A percentile compares a stretch with the other conserved stretches of the same genome.
Conservation (phyloP, 2,888 invertebrate species). For the Eurytoma californica region DNA sequence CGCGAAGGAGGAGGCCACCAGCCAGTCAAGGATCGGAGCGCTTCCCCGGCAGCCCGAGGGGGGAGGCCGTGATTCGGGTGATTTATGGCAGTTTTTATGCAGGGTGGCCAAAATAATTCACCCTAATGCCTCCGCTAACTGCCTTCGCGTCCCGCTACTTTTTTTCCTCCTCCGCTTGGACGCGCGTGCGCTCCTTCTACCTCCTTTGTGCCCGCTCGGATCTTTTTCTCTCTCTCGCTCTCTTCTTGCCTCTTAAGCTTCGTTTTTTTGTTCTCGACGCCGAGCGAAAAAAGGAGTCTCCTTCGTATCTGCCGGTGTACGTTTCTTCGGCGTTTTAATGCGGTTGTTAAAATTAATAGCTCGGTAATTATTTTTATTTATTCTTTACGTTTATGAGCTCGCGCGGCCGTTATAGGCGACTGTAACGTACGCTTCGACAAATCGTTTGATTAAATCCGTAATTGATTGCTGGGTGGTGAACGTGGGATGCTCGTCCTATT, state of each 20-base stretch:
- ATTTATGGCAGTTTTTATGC: constrained; percentile 72
- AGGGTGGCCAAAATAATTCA: constrained; percentile 72
- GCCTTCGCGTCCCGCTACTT: constrained; percentile 64
- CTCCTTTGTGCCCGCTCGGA: background rate
- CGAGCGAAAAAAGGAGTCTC: background rate
- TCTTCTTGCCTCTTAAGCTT: background rate
- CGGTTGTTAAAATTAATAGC: constrained; percentile 23
- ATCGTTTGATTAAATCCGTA: background rate
- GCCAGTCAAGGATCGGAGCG: constrained; percentile 51
- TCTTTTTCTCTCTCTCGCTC: background rate
- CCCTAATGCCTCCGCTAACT: constrained; percentile 73
- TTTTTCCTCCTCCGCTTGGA: constrained; percentile 45
- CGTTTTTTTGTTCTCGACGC: background rate
- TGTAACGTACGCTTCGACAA: background rate
- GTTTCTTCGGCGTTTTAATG: constrained; percentile 15
- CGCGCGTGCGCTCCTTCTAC: background rate
- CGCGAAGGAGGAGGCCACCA: background rate
- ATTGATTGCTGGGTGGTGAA: too few relatives aligned
- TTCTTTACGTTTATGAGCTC: background rate
- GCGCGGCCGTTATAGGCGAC: too few relatives aligned
- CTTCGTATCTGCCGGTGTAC: background rate
- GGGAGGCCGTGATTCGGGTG: constrained; percentile 67
- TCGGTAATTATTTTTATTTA: constrained; percentile 26
- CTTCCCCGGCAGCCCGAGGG: constrained; percentile 3
- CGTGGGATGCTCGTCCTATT: too few relatives aligned